Evolutionary conservation across 2,797 vertebrate genomes (phyloP).

Genomic region (Sebastes miniatus): DNA sequence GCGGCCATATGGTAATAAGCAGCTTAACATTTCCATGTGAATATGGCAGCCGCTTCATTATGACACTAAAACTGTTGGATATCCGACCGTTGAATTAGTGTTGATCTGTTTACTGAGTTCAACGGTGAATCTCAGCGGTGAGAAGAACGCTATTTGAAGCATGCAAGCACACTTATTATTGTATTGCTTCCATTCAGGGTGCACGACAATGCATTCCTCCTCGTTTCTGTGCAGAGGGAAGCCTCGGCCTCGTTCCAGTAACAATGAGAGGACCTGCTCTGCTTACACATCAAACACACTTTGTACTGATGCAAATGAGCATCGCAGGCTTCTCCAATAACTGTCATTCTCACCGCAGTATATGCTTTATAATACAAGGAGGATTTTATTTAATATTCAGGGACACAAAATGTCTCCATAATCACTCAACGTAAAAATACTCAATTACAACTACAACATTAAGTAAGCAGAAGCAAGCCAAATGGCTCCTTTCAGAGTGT

Average conservation of each 20-base stretch:
- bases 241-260: not conserved
- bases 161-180: slow-evolving; percentile 5
- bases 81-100: slow-evolving; percentile 11
- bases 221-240: not conserved
- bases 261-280: not conserved
- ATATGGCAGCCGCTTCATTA: slow-evolving; percentile 4
- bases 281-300: not conserved
- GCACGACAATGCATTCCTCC: slow-evolving; percentile 28
- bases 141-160: not conserved
- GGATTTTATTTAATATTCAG: not conserved
- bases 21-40: slow-evolving; percentile 36
- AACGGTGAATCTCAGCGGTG: not conserved
- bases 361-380: not conserved
- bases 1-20: slow-evolving; percentile 32
- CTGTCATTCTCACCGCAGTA: not conserved
- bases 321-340: not conserved
- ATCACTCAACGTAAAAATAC: not conserved
- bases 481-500: not conserved
- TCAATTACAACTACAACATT: not conserved
- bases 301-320: not conserved
- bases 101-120: not conserved
- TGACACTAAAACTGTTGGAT: not conserved
- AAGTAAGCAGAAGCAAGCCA: not conserved
- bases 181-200: not conserved
- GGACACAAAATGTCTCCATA: not conserved